Evolutionary conservation across 1,140 invertebrate genomes (phyloP), one percentile per base, ranked within the genome.

Genomic region (Gryllus bimaculatus): DNA sequence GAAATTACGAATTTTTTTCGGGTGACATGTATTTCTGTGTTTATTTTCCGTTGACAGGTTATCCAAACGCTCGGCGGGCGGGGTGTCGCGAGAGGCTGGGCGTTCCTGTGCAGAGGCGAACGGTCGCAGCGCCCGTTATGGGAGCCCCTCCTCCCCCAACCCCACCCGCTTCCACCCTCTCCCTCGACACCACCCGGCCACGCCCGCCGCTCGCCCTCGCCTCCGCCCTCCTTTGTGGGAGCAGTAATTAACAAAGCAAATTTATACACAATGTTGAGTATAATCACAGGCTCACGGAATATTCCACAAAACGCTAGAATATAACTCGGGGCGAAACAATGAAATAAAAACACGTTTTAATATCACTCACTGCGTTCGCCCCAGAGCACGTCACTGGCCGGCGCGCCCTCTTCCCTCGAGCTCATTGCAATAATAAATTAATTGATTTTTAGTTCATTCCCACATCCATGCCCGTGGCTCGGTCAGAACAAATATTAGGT

Each of bases 291-390:
- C 18, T 18, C 54, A 18, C 54, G 18, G 54, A 66, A 66, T 66
- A 18, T 66, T 66, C 18, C 18, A 66, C 54, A 66, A 66, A 66
- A 66, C 18, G 54, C 54, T 18, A 66, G 54, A 66, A 66, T 66
- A 66, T 66, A 66, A 66, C 54, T 66, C 54, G 54, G 54, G 54
- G 54, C 54, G 54, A 66, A 66, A 66, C 54, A 66, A 66, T 66
- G 54, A 66, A 66, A 66, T 66, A 66, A 66, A 66, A 66, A 66
- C 54, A 66, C 54, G 54, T 66, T 66, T 66, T 66, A 66, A 66
- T 66, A 66, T 66, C 54, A 66, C 54, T 66, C 54, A 66, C 54
- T 66, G 54, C 18, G 54, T 18, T 66, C 54, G 54, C 54, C 54
- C 18, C 54, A 39, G 10, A 66, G 54, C 54, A 10, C 54, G 10